phyloP scores from a whole-genome alignment of 2,113 vertebrate genomes.

The Anguilla japonica region DNA sequence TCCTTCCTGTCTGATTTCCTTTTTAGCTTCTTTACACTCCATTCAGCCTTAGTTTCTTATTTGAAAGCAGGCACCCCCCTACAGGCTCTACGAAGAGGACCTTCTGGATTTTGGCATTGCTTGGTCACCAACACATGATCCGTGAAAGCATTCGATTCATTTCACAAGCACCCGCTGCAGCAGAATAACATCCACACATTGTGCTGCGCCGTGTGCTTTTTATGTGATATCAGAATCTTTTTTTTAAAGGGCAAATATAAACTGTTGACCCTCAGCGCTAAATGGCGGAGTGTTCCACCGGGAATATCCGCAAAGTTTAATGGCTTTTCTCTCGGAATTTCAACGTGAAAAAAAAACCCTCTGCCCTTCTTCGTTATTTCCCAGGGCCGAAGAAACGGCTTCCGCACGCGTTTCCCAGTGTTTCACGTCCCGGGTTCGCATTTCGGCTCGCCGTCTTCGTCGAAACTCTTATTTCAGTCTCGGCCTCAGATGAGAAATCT shows the following conservation, averaged over 20 bases:
- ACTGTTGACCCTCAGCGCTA: conserved; percentile 53
- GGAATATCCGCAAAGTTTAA: conserved; percentile 56
- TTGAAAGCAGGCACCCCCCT: neutral
- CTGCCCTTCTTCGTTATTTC: too few relatives aligned
- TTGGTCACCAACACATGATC: conserved; percentile 44
- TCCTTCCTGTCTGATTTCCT: neutral
- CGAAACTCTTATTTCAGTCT: too few relatives aligned
- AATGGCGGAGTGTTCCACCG: conserved; percentile 53
- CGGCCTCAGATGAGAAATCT: too few relatives aligned
- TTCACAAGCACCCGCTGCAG: conserved; percentile 46
- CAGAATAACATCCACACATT: conserved; percentile 49
- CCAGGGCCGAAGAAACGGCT: too few relatives aligned
- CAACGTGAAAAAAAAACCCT: conserved; percentile 32
- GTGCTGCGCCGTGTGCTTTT: conserved; percentile 36
- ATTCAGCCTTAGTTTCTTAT: neutral
- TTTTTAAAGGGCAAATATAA: conserved; percentile 53
- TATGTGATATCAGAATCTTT: conserved; percentile 50
- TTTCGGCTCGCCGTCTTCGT: too few relatives aligned
- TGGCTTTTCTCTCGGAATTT: conserved; percentile 66
- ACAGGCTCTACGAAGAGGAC: neutral
- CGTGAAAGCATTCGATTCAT: conserved; percentile 53
- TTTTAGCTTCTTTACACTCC: neutral
- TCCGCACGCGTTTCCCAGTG: neutral
- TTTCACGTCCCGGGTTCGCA: neutral
- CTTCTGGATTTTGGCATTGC: neutral